A percentile compares a stretch with the other conserved stretches of the same genome.
These are phyloP conservation scores for Apantesis nais DNA, from an alignment of 2,888 invertebrate genomes.

Conservation along the genomic window DNA sequence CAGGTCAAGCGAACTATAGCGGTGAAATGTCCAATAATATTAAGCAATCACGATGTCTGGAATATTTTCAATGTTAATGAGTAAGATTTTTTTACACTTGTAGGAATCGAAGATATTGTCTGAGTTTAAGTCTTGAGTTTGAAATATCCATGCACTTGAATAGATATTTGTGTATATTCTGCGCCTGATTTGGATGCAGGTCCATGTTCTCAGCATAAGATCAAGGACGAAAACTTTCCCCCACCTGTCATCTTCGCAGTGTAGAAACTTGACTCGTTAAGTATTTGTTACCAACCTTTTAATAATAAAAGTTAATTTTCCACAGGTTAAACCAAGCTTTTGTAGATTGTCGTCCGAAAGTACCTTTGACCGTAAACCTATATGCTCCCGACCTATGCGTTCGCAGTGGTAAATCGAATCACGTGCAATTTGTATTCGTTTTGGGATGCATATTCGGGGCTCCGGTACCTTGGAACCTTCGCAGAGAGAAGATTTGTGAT, in stretches of 20 bases:
- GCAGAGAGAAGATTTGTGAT: conserved; percentile 76
- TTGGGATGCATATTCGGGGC: conserved; percentile 69
- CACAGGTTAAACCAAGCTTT: conserved; percentile 70
- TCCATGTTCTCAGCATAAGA: too few species aligned
- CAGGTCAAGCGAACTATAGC: conserved; percentile 78
- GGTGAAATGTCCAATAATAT: conserved; percentile 72
- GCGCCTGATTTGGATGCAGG: background rate
- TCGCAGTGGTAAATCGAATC: conserved; percentile 50
- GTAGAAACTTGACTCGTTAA: background rate
- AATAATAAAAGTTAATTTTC: background rate
- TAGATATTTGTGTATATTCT: background rate
- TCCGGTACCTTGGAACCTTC: conserved; percentile 70
- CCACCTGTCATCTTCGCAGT: background rate
- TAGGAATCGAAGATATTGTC: background rate
- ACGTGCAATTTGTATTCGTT: conserved; percentile 71
- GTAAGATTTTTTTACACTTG: conserved; percentile 56
- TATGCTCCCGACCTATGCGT: conserved; percentile 75
- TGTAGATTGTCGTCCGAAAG: conserved; percentile 68
- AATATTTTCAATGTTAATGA: conserved; percentile 75
- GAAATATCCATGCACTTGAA: background rate
- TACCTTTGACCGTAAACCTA: conserved; percentile 64
- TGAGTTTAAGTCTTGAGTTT: background rate
- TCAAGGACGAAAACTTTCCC: background rate
- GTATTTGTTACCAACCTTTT: background rate
- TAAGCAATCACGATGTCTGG: conserved; percentile 80